phyloP scores from a whole-genome alignment of 2,888 invertebrate genomes.

The Synanthedon myopaeformis region DNA sequence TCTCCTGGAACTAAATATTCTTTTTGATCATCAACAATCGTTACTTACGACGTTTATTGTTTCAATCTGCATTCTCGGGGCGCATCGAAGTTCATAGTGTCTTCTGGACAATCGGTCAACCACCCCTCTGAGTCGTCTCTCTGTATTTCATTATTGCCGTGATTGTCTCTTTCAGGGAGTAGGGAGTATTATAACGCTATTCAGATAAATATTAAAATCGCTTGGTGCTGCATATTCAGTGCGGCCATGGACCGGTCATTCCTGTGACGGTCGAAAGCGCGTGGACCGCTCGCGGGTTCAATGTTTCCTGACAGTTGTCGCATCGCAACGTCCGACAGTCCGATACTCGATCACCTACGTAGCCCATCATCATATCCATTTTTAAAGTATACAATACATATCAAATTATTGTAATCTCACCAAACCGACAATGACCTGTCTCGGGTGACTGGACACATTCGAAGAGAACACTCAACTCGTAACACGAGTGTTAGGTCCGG shows the following conservation, averaged over 20 bases:
- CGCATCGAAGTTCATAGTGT: too few relatives aligned
- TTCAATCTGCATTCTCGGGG: too few relatives aligned
- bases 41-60: too few relatives aligned
- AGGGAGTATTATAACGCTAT: constrained; percentile 47
- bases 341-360: constrained; percentile 7
- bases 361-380: constrained; percentile 7
- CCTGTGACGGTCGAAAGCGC: constrained; percentile 11
- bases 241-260: constrained; percentile 53
- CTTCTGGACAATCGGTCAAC: constrained; percentile 25
- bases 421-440: constrained; percentile 14
- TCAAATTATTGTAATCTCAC: constrained; percentile 19
- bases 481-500: too few relatives aligned
- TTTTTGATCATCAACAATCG: too few relatives aligned
- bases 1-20: too few relatives aligned
- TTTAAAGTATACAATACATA: constrained; percentile 19
- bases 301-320: constrained; percentile 11
- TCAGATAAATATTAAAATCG: constrained; percentile 50
- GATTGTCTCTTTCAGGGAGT: constrained; percentile 38
- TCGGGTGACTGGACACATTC: constrained; percentile 1
- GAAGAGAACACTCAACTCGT: too few relatives aligned
- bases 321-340: not conserved
- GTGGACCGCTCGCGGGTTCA: constrained; percentile 23
- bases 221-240: constrained; percentile 50
- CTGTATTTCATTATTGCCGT: constrained; percentile 44
- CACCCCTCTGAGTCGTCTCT: constrained; percentile 26